Evolutionary conservation across 2,797 vertebrate species (phyloP).

Genomic region (Antrozous pallidus): DNA sequence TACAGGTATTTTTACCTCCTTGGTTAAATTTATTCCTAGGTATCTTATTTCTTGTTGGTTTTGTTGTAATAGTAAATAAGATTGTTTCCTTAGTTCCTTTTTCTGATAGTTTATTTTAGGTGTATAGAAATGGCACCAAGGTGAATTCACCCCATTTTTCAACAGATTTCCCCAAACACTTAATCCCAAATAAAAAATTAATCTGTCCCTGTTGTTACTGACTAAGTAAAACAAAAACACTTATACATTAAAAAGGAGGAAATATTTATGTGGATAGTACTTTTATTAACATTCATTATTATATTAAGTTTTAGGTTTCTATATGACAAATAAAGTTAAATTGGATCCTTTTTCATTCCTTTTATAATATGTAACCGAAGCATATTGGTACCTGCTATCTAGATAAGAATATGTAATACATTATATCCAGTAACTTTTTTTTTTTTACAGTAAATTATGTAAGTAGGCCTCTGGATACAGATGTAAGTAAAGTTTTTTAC

Average conservation of each 20-base stretch:
- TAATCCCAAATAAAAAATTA: background rate
- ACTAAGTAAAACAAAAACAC: background rate
- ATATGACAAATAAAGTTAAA: background rate
- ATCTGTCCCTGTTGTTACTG: background rate
- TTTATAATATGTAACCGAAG: background rate
- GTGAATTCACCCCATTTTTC: background rate
- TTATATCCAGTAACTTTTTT: background rate
- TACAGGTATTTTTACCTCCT: background rate
- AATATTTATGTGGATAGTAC: background rate
- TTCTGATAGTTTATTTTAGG: background rate
- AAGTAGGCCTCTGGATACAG: background rate
- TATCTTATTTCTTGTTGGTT: background rate
- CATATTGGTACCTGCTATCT: background rate
- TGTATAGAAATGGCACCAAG: background rate
- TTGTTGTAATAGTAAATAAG: background rate
- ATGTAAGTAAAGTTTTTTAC: background rate
- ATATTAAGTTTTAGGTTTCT: background rate
- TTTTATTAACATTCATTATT: background rate
- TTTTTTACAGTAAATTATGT: background rate
- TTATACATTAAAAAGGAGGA: background rate
- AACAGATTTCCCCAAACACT: background rate
- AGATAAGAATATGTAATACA: background rate
- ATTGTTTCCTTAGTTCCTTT: background rate
- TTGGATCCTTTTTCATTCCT: background rate
- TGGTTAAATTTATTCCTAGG: background rate